Evolutionary conservation across 2,113 vertebrate genomes (phyloP), one percentile per base, ranked within the genome.

Genomic region (Stegastes partitus): DNA sequence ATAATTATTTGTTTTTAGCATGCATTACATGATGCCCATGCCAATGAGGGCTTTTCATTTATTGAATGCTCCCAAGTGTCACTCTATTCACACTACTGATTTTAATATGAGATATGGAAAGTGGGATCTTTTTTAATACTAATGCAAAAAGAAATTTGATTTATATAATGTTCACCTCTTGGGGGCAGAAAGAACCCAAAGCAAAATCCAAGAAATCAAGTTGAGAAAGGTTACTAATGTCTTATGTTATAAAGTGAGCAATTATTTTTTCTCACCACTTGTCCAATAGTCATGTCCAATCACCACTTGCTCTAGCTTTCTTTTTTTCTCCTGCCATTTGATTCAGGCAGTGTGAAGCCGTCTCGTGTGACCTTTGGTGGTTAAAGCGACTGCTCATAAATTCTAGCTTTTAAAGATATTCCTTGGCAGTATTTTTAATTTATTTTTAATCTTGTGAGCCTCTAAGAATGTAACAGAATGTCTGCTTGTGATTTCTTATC

Each of bases 21-120:
- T 71, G 70, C 70, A 68, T 82, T 79, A 82, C 73, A 76, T 39
- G 54, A 87, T 31, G 61, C 71, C 61, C 70, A 67, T 59, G 63
- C 67, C 65, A 78, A 74, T 86, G 45, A 61, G 77, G 21, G 5
- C 0, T 67, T 68, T 74, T 28, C 39, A 74, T 26, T 55, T 44
- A 68, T 4, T 25, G 14, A 3, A 54, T 4, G 19, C 11, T 49
- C 10, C 57, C 67, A 54, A 37, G 58, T 75, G 4, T 0, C 31
- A 22, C 39, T 45, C 11, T 68, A 39, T 78, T 74, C 45, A 25
- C 57, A 62, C 18, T 50, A 51, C 10, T 39, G 34, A 2, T 23
- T 22, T 2, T 1, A 19, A 45, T 37, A 74, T 23, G 22, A 54
- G 54, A 78, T 15, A 39, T 53, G 39, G 25, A 11, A 12, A 39